Conservation (phyloP, 2,888 invertebrate genomes). For the Drosophila seclusa region DNA sequence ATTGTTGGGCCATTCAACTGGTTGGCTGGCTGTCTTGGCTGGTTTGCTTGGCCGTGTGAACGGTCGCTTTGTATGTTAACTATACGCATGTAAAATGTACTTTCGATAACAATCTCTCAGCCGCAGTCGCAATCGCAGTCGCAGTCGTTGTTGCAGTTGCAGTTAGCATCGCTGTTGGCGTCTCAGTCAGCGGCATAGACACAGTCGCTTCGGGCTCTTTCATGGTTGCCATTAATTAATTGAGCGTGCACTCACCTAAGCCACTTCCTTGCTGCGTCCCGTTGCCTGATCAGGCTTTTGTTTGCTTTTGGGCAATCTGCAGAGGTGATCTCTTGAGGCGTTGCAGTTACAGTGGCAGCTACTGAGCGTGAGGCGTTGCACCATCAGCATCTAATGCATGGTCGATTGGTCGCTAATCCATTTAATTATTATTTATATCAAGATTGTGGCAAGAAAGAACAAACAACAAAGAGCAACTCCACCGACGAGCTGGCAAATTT, state of each 20-base stretch:
- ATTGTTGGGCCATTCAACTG: conserved; percentile 64
- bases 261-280: conserved; percentile 29
- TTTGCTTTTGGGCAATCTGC: conserved; percentile 65
- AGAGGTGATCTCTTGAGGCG: conserved; percentile 57
- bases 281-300: conserved; percentile 57
- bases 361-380: conserved; percentile 55
- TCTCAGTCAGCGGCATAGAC: conserved; percentile 56
- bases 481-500: conserved; percentile 39
- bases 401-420: conserved; percentile 71
- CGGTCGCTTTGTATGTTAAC: conserved; percentile 78
- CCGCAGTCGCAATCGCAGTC: conserved; percentile 30
- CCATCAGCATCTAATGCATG: conserved; percentile 67
- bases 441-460: conserved; percentile 54
- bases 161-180: conserved; percentile 8
- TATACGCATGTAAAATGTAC: conserved; percentile 79
- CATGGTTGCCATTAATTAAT: conserved; percentile 77
- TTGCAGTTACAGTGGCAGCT: conserved; percentile 51
- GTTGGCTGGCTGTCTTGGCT: conserved; percentile 30
- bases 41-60: conserved; percentile 69
- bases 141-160: conserved; percentile 14
- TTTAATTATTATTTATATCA: conserved; percentile 80
- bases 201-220: conserved; percentile 70
- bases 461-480: conserved; percentile 44
- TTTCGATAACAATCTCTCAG: conserved; percentile 73
- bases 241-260: conserved; percentile 69